Conservation (phyloP, 2,888 invertebrate species). For the Syrista parreyssii region DNA sequence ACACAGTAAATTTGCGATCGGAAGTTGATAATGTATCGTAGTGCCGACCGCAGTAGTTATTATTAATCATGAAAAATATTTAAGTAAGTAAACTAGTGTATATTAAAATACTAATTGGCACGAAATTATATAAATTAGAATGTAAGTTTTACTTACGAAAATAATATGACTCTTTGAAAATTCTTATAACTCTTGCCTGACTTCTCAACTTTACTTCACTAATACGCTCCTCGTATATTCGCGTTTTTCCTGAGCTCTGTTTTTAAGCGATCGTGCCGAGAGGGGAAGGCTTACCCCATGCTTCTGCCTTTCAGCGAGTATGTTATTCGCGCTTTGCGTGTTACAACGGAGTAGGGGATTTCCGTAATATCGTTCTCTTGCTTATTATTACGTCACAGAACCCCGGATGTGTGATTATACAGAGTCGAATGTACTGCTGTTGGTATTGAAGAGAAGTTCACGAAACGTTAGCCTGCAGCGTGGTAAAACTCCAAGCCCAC, state of each 20-base stretch:
- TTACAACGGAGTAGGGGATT: too few relatives aligned
- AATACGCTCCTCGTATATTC: too few relatives aligned
- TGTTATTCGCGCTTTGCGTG: too few relatives aligned
- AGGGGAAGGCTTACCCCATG: too few relatives aligned
- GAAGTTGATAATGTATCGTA: not conserved
- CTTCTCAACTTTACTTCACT: not conserved
- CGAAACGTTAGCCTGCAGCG: not conserved
- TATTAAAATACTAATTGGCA: too few relatives aligned
- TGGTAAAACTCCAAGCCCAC: not conserved
- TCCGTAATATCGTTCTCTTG: too few relatives aligned
- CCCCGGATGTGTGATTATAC: too few relatives aligned
- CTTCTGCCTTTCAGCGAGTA: too few relatives aligned
- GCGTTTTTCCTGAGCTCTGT: too few relatives aligned
- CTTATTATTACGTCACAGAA: too few relatives aligned
- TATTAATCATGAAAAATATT: not conserved
- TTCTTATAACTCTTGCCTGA: not conserved
- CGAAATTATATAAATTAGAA: not conserved
- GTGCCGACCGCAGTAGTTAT: not conserved
- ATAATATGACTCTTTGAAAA: not conserved
- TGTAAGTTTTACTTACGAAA: not conserved
- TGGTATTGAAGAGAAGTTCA: not conserved
- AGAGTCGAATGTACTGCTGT: conserved; percentile 21
- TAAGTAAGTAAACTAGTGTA: too few relatives aligned
- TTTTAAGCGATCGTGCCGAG: too few relatives aligned
- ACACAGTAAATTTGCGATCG: not conserved